A percentile compares a stretch with the other conserved stretches of the same genome.
Evolutionary conservation across 53 echinoderm and acorn worm species (phyloP).

Genomic region (Echinarachnius parma): DNA sequence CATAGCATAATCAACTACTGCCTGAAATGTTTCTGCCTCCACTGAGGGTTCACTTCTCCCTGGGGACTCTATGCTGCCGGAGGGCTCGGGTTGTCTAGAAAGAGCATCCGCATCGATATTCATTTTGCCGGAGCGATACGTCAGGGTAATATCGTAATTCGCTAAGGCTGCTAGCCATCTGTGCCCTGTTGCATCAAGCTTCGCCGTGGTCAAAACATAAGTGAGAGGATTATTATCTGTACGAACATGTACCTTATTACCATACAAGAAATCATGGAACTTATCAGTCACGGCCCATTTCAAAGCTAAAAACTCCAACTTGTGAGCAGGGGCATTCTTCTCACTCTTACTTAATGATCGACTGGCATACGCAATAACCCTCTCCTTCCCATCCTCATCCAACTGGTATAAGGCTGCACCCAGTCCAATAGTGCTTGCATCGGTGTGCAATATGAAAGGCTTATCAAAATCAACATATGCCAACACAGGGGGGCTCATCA

Average conservation of each 20-base stretch:
- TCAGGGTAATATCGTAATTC: constrained; percentile 18
- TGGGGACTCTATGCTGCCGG: too few species aligned
- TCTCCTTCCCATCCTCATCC: constrained; percentile 23
- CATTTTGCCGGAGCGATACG: too few species aligned
- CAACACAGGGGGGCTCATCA: constrained; percentile 17
- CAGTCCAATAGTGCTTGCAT: constrained; percentile 34
- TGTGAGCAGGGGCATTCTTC: constrained; percentile 33
- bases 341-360: constrained; percentile 18
- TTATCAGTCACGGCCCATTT: constrained; percentile 60
- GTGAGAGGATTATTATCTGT: constrained; percentile 60
- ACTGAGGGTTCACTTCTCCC: too few species aligned
- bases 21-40: neutral
- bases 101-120: too few species aligned
- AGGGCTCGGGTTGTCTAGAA: too few species aligned
- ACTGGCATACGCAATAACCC: constrained; percentile 37
- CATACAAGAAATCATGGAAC: constrained; percentile 52
- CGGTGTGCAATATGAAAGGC: constrained; percentile 30
- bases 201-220: constrained; percentile 48
- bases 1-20: neutral
- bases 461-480: constrained; percentile 32
- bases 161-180: constrained; percentile 40
- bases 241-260: constrained; percentile 28
- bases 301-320: constrained; percentile 51
- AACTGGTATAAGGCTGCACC: constrained; percentile 33
- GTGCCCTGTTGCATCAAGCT: constrained; percentile 51